Percentiles rank a stretch among this genome's conserved stretches.
These are phyloP conservation scores for Pollenia griseotomentosa DNA, from an alignment of 2,888 invertebrate species.

Conservation along the genomic window DNA sequence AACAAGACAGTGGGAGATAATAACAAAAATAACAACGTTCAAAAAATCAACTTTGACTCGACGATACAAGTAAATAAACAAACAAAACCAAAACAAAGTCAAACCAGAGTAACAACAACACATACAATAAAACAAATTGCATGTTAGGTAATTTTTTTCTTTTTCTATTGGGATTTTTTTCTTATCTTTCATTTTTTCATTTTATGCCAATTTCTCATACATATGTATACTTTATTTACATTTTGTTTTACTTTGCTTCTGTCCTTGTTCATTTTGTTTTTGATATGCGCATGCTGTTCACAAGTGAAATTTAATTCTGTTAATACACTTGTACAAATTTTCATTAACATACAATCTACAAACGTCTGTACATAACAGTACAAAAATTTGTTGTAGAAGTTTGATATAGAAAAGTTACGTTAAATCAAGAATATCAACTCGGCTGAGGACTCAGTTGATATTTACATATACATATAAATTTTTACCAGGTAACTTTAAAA, in stretches of 20 bases:
- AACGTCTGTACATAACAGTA: background rate
- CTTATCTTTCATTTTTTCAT: slow-evolving; percentile 13
- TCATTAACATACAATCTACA: slow-evolving; percentile 11
- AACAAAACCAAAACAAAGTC: background rate
- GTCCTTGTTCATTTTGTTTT: slow-evolving; percentile 5
- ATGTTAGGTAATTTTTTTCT: slow-evolving; percentile 47
- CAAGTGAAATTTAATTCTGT: slow-evolving; percentile 32
- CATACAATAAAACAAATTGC: slow-evolving; percentile 20
- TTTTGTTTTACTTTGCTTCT: slow-evolving; percentile 15
- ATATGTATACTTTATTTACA: slow-evolving; percentile 11
- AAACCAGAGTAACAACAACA: slow-evolving; percentile 10
- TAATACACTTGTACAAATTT: slow-evolving; percentile 13
- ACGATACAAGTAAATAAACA: slow-evolving; percentile 15
- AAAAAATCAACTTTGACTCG: slow-evolving; percentile 14
- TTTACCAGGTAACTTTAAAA: too few relatives aligned
- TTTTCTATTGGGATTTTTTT: background rate
- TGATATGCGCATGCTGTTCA: slow-evolving; percentile 49
- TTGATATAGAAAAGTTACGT: too few relatives aligned
- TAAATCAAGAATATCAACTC: too few relatives aligned
- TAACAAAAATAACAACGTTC: slow-evolving; percentile 25
- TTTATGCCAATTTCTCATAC: background rate
- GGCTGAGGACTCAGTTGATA: too few relatives aligned
- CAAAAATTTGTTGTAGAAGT: too few relatives aligned
- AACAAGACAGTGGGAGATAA: slow-evolving; percentile 34
- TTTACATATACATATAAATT: too few relatives aligned